phyloP scores from a whole-genome alignment of 2,113 vertebrate genomes.

The Chionodraco myersi region DNA sequence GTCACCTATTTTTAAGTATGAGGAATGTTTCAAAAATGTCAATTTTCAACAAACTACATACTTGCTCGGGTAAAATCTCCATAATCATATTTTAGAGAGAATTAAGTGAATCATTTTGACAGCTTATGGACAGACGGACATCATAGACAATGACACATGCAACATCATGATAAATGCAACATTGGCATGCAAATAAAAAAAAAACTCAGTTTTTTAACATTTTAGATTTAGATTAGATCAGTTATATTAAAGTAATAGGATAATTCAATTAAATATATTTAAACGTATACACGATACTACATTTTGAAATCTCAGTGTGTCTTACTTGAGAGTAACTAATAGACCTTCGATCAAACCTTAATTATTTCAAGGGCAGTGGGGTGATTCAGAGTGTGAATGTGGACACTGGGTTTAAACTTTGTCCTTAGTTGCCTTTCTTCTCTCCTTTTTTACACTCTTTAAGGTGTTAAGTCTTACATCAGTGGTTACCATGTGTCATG shows the following conservation, averaged over 20 bases:
- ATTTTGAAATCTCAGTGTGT: background rate
- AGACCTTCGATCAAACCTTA: background rate
- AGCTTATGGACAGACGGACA: background rate
- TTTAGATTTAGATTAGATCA: too few species aligned
- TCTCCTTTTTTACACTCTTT: background rate
- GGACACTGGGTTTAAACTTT: background rate
- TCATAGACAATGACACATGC: background rate
- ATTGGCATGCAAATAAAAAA: too few species aligned
- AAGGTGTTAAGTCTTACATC: background rate
- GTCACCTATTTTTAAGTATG: background rate
- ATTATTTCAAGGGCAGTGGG: background rate
- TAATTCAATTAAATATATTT: background rate
- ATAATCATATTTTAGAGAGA: background rate
- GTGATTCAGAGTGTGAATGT: background rate
- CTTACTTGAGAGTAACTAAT: background rate
- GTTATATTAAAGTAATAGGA: background rate
- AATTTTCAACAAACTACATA: background rate
- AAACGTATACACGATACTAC: background rate
- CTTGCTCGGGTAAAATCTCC: background rate
- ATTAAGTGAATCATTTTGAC: background rate
- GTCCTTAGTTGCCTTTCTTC: background rate
- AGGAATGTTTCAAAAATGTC: background rate
- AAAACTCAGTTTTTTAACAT: too few species aligned
- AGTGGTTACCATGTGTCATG: slow-evolving; percentile 12
- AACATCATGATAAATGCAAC: background rate